Conservation (phyloP, 2,888 invertebrate genomes). For the Allygus modestus region DNA sequence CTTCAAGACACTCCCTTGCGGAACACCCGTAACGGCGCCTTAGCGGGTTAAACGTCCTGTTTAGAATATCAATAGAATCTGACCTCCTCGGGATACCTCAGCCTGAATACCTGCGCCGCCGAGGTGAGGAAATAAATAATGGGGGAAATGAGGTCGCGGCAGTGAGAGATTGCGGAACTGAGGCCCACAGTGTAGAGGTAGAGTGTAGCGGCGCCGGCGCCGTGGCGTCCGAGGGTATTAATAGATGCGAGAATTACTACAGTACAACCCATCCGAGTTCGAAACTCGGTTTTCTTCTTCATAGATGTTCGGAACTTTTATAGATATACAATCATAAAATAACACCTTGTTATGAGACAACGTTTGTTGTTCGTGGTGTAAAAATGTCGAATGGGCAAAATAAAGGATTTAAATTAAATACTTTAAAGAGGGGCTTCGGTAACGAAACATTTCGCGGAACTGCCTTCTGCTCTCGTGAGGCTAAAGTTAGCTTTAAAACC, state of each 20-base stretch:
- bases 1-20: not conserved
- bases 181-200: not conserved
- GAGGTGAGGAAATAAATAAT: conserved; percentile 31
- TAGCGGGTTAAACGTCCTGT: not conserved
- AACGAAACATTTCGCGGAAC: too few relatives aligned
- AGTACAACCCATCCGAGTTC: not conserved
- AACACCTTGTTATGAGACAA: too few relatives aligned
- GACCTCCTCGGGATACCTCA: conserved; percentile 11
- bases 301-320: too few relatives aligned
- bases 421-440: too few relatives aligned
- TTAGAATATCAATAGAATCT: conserved; percentile 7
- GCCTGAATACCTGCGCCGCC: conserved; percentile 30
- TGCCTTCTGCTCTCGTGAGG: too few relatives aligned
- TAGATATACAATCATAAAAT: too few relatives aligned
- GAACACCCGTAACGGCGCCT: not conserved
- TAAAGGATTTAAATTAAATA: too few relatives aligned
- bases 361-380: too few relatives aligned
- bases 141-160: not conserved
- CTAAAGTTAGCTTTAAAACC: too few relatives aligned
- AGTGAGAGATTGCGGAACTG: conserved; percentile 33
- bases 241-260: not conserved
- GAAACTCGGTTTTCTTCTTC: too few relatives aligned
- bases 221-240: not conserved
- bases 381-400: too few relatives aligned
- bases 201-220: not conserved